Evolutionary conservation across 2,113 vertebrate species (phyloP).

Genomic region (Peromyscus maniculatus): DNA sequence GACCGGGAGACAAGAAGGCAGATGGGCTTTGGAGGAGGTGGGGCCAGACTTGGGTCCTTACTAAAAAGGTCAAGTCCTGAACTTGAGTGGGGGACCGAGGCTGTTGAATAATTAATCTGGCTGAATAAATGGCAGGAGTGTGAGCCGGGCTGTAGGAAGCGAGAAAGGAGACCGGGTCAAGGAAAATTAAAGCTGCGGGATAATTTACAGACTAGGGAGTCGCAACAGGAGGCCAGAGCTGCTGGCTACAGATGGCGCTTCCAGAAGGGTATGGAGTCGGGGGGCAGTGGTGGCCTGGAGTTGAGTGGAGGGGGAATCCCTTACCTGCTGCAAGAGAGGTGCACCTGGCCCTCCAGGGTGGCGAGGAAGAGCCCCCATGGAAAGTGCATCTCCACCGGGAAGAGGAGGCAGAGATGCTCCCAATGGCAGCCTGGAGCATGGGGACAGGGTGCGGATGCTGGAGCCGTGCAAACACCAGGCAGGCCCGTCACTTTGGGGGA

Average conservation of each 20-base stretch:
- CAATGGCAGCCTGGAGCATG: background rate
- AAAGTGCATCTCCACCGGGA: background rate
- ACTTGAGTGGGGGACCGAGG: background rate
- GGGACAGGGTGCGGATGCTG: rapidly evolving
- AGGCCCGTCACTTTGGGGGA: background rate
- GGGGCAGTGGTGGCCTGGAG: background rate
- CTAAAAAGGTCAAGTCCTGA: background rate
- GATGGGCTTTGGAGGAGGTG: too few relatives aligned
- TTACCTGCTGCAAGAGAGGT: background rate
- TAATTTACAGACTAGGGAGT: background rate
- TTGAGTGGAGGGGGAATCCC: background rate
- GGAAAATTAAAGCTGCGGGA: background rate
- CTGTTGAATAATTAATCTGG: background rate
- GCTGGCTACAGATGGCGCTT: background rate
- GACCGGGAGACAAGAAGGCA: background rate
- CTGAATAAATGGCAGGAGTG: background rate
- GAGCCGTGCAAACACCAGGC: background rate
- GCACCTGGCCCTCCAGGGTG: too few relatives aligned
- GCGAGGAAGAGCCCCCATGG: background rate
- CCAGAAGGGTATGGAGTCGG: background rate
- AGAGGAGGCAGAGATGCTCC: background rate
- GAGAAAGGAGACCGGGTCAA: background rate
- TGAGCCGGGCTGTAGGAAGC: background rate
- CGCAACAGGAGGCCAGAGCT: background rate
- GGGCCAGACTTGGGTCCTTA: background rate